Percentiles rank a stretch among this genome's conserved stretches.
Evolutionary conservation across 2,797 vertebrate species (phyloP).

Genomic region (Channa striata): DNA sequence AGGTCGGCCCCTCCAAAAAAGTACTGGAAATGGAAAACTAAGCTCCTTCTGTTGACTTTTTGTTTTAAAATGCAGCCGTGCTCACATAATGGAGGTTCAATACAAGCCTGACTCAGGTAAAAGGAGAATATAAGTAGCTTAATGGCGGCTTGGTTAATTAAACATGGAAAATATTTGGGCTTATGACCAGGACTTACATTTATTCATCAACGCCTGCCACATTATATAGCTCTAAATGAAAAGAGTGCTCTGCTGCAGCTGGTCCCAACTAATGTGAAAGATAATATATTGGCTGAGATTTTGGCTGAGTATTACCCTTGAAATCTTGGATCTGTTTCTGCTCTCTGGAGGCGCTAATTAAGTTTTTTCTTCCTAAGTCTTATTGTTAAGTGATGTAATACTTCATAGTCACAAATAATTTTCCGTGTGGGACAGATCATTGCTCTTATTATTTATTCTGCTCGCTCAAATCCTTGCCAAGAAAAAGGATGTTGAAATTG

Average conservation of each 20-base stretch:
- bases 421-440: constrained; percentile 64
- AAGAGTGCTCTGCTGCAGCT: constrained; percentile 59
- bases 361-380: constrained; percentile 37
- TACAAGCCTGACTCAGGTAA: constrained; percentile 40
- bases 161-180: constrained; percentile 70
- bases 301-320: constrained; percentile 73
- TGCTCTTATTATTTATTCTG: constrained; percentile 68
- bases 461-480: constrained; percentile 47
- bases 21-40: constrained; percentile 41
- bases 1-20: constrained; percentile 47
- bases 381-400: constrained; percentile 73
- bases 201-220: constrained; percentile 70
- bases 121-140: constrained; percentile 47
- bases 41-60: constrained; percentile 14
- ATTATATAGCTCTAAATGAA: constrained; percentile 74
- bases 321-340: constrained; percentile 75
- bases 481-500: constrained; percentile 48
- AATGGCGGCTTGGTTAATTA: constrained; percentile 69
- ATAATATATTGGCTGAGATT: constrained; percentile 76
- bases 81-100: constrained; percentile 44
- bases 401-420: constrained; percentile 71
- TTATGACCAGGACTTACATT: constrained; percentile 67
- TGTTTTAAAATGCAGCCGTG: constrained; percentile 31
- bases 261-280: constrained; percentile 70
- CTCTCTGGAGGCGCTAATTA: constrained; percentile 74